Evolutionary conservation across 92 coral and sea anemone species (phyloP).

Genomic region (Virgularia gustaviana): DNA sequence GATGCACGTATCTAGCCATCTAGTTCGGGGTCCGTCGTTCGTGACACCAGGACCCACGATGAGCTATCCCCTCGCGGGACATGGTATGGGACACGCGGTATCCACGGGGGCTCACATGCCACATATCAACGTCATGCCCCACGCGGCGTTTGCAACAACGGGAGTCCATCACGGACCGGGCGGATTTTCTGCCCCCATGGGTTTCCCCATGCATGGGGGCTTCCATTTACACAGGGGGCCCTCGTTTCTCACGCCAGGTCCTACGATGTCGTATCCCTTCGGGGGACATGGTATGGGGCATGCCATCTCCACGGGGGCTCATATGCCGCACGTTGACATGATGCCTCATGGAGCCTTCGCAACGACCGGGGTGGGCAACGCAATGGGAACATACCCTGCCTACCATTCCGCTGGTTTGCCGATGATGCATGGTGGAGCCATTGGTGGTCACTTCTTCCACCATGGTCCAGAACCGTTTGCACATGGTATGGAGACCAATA

Average conservation of each 20-base stretch:
- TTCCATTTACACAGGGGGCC: no score
- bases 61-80: not conserved
- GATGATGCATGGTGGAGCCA: not conserved
- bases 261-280: no score
- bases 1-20: not conserved
- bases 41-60: not conserved
- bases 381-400: no score
- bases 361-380: not conserved
- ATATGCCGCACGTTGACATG: not conserved
- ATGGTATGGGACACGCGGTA: not conserved
- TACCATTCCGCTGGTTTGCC: not conserved
- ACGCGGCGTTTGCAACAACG: not conserved
- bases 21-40: constrained; percentile 27
- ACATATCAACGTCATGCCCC: constrained; percentile 29
- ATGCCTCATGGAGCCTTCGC: not conserved
- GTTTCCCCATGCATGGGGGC: constrained; percentile 9
- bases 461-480: not conserved
- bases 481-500: not conserved
- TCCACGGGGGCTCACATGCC: constrained; percentile 12
- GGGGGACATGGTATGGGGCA: no score
- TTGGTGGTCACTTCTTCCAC: not conserved
- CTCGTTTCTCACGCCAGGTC: no score
- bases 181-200: not conserved
- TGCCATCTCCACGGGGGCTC: no score
- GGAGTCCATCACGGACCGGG: not conserved